Evolutionary conservation across 2,113 vertebrate genomes (phyloP).

Genomic region (Chroicocephalus ridibundus): DNA sequence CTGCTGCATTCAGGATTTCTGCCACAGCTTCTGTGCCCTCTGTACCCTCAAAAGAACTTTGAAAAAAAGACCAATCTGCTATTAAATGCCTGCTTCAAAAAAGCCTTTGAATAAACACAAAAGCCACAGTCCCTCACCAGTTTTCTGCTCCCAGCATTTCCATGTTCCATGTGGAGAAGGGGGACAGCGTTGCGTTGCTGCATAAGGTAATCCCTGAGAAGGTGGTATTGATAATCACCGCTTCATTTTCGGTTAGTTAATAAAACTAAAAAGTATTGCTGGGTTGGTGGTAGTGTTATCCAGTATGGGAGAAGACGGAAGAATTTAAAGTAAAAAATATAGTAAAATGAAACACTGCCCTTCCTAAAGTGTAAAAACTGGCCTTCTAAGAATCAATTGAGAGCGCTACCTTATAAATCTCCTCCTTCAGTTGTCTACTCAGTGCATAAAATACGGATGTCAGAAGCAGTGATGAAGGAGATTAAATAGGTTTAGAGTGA

Average conservation of each 20-base stretch:
- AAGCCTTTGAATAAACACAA: conserved; percentile 24
- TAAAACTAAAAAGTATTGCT: background rate
- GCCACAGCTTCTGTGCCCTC: conserved; percentile 26
- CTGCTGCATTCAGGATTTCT: conserved; percentile 46
- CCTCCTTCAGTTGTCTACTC: background rate
- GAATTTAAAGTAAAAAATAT: background rate
- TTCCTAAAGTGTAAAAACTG: background rate
- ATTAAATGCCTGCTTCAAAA: background rate
- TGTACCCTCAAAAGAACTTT: background rate
- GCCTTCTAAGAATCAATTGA: background rate
- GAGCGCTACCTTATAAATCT: conserved; percentile 31
- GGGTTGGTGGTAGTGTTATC: background rate
- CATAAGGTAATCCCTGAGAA: background rate
- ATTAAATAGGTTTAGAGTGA: conserved; percentile 59
- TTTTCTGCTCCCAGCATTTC: background rate
- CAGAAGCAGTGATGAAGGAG: conserved; percentile 30
- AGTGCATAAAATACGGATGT: background rate
- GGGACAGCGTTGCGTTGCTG: background rate
- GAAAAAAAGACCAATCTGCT: conserved; percentile 56
- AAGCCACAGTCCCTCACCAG: background rate
- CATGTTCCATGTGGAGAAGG: background rate
- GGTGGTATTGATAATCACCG: background rate
- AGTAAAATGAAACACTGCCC: background rate
- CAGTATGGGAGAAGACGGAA: background rate
- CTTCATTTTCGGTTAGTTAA: background rate